A percentile compares a stretch with the other conserved stretches of the same genome.
Evolutionary conservation across 2,113 vertebrate species (phyloP).

Genomic region (Dendrocopos noguchii): DNA sequence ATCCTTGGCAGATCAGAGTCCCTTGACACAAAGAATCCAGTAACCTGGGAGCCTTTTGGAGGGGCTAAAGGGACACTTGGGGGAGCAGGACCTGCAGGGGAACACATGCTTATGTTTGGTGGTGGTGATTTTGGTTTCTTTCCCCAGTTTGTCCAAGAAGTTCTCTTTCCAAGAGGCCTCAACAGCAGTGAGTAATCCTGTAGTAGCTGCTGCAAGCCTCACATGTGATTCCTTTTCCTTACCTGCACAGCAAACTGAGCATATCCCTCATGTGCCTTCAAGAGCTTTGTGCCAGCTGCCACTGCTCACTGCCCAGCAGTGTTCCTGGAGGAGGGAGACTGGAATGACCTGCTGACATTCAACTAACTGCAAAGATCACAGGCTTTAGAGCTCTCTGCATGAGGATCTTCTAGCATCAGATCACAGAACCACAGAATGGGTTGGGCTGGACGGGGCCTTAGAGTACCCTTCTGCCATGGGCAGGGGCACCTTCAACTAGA

Average conservation of each 20-base stretch:
- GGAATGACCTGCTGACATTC: background rate
- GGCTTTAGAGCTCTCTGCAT: background rate
- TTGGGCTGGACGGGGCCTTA: no score
- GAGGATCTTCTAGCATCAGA: background rate
- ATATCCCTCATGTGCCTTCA: background rate
- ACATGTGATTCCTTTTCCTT: background rate
- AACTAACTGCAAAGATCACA: background rate
- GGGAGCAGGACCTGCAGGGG: background rate
- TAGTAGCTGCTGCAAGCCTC: background rate
- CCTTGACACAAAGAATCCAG: background rate
- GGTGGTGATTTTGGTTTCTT: background rate
- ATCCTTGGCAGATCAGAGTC: background rate
- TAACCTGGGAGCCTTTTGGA: background rate
- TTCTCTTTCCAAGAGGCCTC: background rate
- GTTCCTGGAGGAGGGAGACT: background rate
- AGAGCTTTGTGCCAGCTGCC: background rate
- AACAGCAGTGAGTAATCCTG: background rate
- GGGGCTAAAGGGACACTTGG: background rate
- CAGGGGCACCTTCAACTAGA: no score
- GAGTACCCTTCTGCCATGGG: no score
- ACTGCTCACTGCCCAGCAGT: fast-evolving
- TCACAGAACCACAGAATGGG: no score
- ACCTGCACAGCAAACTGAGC: background rate
- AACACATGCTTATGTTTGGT: background rate
- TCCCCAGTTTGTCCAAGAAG: background rate